These are phyloP conservation scores for Rhynchonycteris naso DNA, from an alignment of 2,797 vertebrate species.

Conservation along the genomic window DNA sequence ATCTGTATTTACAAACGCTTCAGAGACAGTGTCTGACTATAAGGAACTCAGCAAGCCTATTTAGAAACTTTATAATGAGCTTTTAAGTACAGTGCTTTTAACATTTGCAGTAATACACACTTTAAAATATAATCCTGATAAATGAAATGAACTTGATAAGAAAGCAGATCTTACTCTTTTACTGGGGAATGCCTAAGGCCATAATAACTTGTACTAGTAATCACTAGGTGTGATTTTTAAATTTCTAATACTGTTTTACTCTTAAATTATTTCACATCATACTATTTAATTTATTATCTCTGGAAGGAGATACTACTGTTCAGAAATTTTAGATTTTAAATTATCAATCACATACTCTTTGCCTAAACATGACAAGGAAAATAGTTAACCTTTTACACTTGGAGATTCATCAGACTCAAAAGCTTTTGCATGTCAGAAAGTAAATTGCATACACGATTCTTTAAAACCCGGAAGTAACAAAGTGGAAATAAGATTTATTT, in stretches of 20 bases:
- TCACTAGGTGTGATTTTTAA: constrained; percentile 20
- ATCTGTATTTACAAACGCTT: neutral
- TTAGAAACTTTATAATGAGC: constrained; percentile 44
- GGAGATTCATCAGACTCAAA: constrained; percentile 2
- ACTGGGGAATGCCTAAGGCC: neutral
- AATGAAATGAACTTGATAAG: constrained; percentile 39
- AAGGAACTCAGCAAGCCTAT: neutral
- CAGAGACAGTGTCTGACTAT: neutral
- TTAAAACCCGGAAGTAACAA: neutral
- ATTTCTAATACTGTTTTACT: neutral
- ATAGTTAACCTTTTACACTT: constrained; percentile 2
- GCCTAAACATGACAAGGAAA: constrained; percentile 15
- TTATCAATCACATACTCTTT: neutral
- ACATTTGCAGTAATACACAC: neutral
- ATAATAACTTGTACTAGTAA: neutral
- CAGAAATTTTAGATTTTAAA: constrained; percentile 29
- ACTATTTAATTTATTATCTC: neutral
- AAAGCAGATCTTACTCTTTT: constrained; percentile 44
- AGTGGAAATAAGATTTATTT: constrained; percentile 29
- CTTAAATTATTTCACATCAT: constrained; percentile 36
- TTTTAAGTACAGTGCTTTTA: constrained; percentile 1
- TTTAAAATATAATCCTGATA: neutral
- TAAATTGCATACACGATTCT: constrained; percentile 6
- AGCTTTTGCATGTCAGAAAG: constrained; percentile 35
- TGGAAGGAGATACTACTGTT: constrained; percentile 2